These are phyloP conservation scores for Thalassoma bifasciatum DNA, from an alignment of 2,113 vertebrate species.

Conservation along the genomic window DNA sequence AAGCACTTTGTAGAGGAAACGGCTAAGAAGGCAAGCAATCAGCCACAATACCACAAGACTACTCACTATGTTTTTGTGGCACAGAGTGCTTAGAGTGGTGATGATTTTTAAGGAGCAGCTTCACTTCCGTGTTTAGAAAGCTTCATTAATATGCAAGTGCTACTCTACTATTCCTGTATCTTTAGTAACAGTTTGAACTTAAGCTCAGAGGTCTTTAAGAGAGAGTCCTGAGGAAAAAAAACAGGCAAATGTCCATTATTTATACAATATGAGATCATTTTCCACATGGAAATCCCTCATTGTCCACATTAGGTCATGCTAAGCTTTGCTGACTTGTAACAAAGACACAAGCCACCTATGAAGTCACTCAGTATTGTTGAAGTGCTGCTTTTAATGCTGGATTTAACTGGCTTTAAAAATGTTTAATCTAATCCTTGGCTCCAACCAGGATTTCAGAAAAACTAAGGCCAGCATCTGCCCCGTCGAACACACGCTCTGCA, in stretches of 20 bases:
- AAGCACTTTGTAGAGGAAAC: no score
- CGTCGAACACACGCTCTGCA: background rate
- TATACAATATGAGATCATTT: background rate
- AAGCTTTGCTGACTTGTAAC: conserved; percentile 16
- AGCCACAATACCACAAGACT: background rate
- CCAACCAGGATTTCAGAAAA: conserved; percentile 13
- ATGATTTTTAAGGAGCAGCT: background rate
- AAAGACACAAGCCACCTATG: conserved; percentile 12
- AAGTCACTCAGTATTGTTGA: conserved; percentile 2
- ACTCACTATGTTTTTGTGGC: background rate
- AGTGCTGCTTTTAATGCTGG: conserved; percentile 21
- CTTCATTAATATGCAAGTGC: conserved; percentile 12
- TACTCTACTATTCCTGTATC: conserved; percentile 8
- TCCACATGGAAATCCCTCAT: background rate
- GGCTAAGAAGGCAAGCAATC: background rate
- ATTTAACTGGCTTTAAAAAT: conserved; percentile 12
- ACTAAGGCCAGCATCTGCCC: background rate
- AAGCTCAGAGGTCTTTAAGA: background rate
- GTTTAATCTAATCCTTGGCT: background rate
- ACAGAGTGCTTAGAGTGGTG: background rate
- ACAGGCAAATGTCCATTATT: background rate
- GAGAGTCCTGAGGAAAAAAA: background rate
- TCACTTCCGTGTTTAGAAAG: conserved; percentile 14
- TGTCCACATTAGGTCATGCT: conserved; percentile 2
- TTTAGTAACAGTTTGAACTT: conserved; percentile 26